Conservation (phyloP, 2,113 vertebrate species). For the Sinocyclocheilus anophthalmus region DNA sequence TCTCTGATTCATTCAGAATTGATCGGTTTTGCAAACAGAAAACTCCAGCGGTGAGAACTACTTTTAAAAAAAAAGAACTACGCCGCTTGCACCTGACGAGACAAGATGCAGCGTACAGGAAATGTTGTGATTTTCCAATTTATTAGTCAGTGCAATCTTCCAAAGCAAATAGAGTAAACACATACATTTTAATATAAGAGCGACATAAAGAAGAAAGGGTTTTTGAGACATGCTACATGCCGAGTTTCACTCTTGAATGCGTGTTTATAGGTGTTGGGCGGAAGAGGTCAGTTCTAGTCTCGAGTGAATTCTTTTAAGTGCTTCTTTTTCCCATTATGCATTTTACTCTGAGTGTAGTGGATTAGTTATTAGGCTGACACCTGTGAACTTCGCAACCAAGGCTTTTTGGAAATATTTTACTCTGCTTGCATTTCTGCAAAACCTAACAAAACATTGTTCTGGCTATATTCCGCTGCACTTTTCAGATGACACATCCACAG, state of each 20-base stretch:
- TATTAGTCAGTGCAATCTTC: conserved; percentile 15
- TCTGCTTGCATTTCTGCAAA: neutral
- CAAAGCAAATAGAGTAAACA: neutral
- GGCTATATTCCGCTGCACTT: neutral
- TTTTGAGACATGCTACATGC: neutral
- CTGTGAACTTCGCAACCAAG: neutral
- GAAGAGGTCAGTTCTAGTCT: neutral
- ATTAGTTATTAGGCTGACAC: conserved; percentile 26
- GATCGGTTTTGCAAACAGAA: neutral
- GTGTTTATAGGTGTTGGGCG: neutral
- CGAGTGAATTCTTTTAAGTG: conserved; percentile 27
- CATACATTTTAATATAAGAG: conserved; percentile 16
- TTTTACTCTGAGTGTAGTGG: conserved; percentile 19
- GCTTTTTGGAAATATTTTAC: neutral
- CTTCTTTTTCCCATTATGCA: conserved; percentile 1
- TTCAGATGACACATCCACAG: neutral
- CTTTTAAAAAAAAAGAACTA: neutral
- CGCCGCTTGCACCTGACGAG: neutral
- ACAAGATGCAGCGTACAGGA: neutral
- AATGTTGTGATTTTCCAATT: conserved; percentile 23
- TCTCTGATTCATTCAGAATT: neutral
- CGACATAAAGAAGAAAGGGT: neutral
- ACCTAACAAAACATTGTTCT: neutral
- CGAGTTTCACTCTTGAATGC: neutral
- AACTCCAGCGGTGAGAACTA: neutral